Conservation (phyloP, 2,113 vertebrate species). For the Crocuta crocuta region DNA sequence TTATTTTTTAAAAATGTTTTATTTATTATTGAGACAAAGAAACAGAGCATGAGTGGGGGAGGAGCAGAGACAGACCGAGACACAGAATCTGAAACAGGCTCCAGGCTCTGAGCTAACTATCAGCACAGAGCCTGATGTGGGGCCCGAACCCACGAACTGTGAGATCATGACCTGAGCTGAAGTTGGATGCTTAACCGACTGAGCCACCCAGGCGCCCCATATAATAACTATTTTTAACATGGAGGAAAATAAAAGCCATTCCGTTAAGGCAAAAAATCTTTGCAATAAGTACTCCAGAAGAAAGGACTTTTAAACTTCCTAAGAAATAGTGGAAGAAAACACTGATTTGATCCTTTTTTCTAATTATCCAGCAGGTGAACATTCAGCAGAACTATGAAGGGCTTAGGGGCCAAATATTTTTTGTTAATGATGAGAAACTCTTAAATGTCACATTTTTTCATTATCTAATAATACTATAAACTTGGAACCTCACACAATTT, state of each 20-base stretch:
- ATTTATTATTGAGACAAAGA: too few relatives aligned
- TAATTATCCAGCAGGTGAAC: not conserved
- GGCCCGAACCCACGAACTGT: too few relatives aligned
- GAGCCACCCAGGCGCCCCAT: too few relatives aligned
- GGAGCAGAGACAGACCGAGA: too few relatives aligned
- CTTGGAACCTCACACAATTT: not conserved
- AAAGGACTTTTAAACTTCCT: constrained; percentile 12
- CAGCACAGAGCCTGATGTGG: too few relatives aligned
- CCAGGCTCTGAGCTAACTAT: too few relatives aligned
- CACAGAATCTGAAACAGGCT: too few relatives aligned
- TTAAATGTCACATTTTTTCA: not conserved
- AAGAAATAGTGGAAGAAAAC: not conserved
- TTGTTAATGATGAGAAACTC: not conserved
- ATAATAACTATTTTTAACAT: not conserved
- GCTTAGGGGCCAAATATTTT: not conserved
- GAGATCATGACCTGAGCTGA: too few relatives aligned
- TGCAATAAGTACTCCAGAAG: not conserved
- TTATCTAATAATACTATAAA: not conserved
- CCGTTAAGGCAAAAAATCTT: constrained; percentile 37
- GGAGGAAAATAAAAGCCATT: constrained; percentile 33
- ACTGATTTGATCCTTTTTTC: not conserved
- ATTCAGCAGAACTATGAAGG: not conserved
- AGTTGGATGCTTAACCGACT: too few relatives aligned
- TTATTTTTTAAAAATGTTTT: too few relatives aligned
- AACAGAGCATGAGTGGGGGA: too few relatives aligned